Percentiles rank a stretch among this genome's conserved stretches.
These are phyloP conservation scores for Chrysina gloriosa DNA, from an alignment of 2,888 invertebrate genomes.

Conservation along the genomic window DNA sequence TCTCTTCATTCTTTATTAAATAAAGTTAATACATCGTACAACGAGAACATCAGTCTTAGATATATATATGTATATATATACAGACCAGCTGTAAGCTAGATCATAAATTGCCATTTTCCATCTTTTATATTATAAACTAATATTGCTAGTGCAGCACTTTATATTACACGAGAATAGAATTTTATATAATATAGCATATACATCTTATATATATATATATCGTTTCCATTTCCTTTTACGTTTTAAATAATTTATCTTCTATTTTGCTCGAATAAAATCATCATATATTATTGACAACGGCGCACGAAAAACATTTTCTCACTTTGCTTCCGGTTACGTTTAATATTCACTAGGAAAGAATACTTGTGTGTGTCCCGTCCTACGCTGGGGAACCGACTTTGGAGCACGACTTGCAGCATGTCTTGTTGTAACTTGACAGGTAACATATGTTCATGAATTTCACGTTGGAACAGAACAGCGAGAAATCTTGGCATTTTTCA, in stretches of 20 bases:
- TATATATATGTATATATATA: conserved; percentile 43
- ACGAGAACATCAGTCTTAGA: conserved; percentile 47
- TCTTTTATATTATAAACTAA: conserved; percentile 45
- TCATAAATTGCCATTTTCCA: conserved; percentile 39
- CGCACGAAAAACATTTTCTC: background rate
- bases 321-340: conserved; percentile 14
- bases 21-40: conserved; percentile 33
- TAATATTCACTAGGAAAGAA: conserved; percentile 33
- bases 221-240: conserved; percentile 18
- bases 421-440: conserved; percentile 82
- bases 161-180: conserved; percentile 47
- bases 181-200: conserved; percentile 41
- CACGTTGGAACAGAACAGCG: conserved; percentile 88
- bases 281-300: background rate
- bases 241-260: conserved; percentile 16
- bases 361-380: conserved; percentile 16
- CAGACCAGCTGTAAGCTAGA: conserved; percentile 46
- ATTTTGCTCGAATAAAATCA: conserved; percentile 11
- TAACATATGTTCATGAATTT: conserved; percentile 86
- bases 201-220: conserved; percentile 32
- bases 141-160: conserved; percentile 49
- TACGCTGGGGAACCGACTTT: conserved; percentile 28
- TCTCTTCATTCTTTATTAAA: conserved; percentile 11
- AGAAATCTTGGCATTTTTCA: conserved; percentile 81
- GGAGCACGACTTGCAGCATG: conserved; percentile 77